Percentiles rank a stretch among this genome's conserved stretches.
Conservation (phyloP, 2,113 vertebrate genomes). For the Macquaria ambigua region DNA sequence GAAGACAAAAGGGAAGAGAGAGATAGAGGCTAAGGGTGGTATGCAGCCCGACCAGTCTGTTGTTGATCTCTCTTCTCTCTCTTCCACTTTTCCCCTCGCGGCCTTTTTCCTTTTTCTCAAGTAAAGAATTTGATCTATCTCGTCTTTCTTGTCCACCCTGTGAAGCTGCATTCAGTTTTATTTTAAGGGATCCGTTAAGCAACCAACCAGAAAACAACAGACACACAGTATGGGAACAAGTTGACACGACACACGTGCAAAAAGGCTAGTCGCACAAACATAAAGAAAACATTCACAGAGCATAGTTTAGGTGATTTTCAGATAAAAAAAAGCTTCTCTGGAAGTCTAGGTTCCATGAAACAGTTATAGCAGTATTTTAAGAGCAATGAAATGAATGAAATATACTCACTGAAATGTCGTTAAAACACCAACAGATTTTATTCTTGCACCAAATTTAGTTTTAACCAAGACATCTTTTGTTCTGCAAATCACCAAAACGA, state of each 20-base stretch:
- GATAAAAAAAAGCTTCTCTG: background rate
- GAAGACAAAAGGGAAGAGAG: slow-evolving; percentile 46
- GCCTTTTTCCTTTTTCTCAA: background rate
- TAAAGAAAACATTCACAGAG: background rate
- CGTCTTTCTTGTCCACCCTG: slow-evolving; percentile 69
- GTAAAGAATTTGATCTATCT: slow-evolving; percentile 52
- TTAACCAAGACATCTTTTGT: background rate
- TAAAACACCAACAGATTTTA: background rate
- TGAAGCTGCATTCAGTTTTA: slow-evolving; percentile 64
- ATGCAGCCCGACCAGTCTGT: slow-evolving; percentile 53
- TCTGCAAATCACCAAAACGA: background rate
- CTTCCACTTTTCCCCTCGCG: background rate
- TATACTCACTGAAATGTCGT: background rate
- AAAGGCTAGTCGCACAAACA: background rate
- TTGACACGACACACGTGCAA: background rate
- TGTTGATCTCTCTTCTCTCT: slow-evolving; percentile 14
- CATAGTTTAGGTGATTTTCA: background rate
- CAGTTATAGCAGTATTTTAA: background rate
- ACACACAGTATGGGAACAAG: background rate
- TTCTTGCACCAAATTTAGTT: background rate
- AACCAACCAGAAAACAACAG: background rate
- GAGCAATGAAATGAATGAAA: background rate
- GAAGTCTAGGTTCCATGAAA: background rate
- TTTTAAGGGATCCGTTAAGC: slow-evolving; percentile 15
- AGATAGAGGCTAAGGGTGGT: slow-evolving; percentile 29